These are phyloP conservation scores for Ectropis crepuscularia DNA, from an alignment of 2,888 invertebrate genomes.

Conservation along the genomic window DNA sequence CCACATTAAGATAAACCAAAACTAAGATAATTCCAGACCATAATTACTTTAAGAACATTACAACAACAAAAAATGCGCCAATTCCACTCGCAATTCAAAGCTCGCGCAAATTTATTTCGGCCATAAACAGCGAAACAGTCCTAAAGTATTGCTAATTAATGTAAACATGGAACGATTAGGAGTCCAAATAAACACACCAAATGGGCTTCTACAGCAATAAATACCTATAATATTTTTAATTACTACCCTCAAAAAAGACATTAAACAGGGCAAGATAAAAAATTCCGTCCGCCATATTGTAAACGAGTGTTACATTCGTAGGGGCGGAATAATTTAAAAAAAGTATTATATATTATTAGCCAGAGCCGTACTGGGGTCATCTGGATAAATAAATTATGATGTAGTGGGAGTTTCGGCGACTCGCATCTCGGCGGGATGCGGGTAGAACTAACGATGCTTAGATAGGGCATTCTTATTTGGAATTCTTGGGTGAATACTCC, in stretches of 20 bases:
- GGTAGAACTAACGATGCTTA: constrained; percentile 42
- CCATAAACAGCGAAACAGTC: constrained; percentile 77
- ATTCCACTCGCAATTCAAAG: constrained; percentile 53
- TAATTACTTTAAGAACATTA: constrained; percentile 44
- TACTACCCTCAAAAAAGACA: constrained; percentile 77
- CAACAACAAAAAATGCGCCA: constrained; percentile 40
- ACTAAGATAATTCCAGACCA: constrained; percentile 34
- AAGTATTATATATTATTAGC: constrained; percentile 71
- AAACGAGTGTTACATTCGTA: constrained; percentile 69
- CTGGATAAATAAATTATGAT: constrained; percentile 84
- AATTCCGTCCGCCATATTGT: constrained; percentile 73
- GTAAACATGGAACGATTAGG: constrained; percentile 83
- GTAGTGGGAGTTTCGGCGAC: constrained; percentile 71
- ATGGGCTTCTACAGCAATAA: constrained; percentile 77
- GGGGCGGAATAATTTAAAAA: constrained; percentile 60
- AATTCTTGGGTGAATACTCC: too few relatives aligned
- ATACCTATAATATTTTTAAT: constrained; percentile 84
- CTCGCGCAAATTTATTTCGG: constrained; percentile 71
- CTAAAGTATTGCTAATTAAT: constrained; percentile 83
- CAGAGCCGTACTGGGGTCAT: constrained; percentile 78
- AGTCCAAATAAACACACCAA: constrained; percentile 75
- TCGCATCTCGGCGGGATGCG: constrained; percentile 60
- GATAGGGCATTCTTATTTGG: constrained; percentile 8
- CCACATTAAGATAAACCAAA: constrained; percentile 39
- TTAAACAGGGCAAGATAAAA: constrained; percentile 77